These are phyloP conservation scores for Antedon bifida DNA, from an alignment of 35 echinoderm and acorn worm species.

Conservation along the genomic window DNA sequence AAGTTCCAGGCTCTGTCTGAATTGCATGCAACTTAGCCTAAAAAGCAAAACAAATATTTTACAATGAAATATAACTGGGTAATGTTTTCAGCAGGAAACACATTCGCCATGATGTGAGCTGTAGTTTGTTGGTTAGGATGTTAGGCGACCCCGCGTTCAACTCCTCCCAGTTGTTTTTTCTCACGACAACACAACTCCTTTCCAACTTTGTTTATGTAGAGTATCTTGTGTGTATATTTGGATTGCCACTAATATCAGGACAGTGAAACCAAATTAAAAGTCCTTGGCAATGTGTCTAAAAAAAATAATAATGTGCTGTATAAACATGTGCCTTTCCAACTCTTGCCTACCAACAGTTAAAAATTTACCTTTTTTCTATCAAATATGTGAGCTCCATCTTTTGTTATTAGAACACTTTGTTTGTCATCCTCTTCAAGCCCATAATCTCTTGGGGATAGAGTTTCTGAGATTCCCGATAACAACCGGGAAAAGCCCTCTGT, in stretches of 20 bases:
- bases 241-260: no score
- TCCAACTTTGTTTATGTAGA: no score
- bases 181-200: no score
- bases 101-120: not conserved
- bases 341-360: no score
- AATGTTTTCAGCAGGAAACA: not conserved
- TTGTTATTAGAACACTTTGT: slow-evolving; percentile 13
- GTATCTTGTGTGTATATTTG: no score
- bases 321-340: no score
- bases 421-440: slow-evolving; percentile 1
- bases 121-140: not conserved
- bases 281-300: no score
- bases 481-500: slow-evolving; percentile 57
- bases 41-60: not conserved
- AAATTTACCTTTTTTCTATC: slow-evolving; percentile 56
- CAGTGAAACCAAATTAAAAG: no score
- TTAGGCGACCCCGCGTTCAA: no score
- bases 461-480: slow-evolving; percentile 50
- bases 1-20: slow-evolving; percentile 77
- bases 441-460: slow-evolving; percentile 28
- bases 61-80: not conserved
- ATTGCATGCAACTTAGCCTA: slow-evolving; percentile 85
- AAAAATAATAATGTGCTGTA: no score
- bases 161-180: no score
- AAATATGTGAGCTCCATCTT: slow-evolving; percentile 49